Conservation (phyloP, 2,888 invertebrate genomes). For the Blastobasis adustella region DNA sequence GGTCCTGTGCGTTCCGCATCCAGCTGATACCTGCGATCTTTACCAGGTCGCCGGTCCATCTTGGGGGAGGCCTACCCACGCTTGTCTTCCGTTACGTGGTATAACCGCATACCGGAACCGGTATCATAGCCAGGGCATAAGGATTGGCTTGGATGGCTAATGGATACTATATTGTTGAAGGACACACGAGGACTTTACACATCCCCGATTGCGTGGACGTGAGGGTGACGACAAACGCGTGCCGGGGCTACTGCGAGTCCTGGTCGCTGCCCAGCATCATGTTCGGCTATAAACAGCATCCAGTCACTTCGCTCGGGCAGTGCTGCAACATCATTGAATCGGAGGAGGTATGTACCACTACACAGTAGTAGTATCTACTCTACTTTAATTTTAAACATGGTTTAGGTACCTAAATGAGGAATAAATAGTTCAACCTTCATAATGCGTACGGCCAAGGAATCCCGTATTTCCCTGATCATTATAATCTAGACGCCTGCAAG, state of each 20-base stretch:
- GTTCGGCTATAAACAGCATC: conserved; percentile 69
- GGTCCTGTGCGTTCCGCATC: too few species aligned
- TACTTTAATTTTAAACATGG: neutral
- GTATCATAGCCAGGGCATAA: too few species aligned
- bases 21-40: too few species aligned
- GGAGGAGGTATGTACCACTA: conserved; percentile 78
- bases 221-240: conserved; percentile 89
- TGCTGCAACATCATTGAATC: conserved; percentile 94
- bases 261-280: conserved; percentile 87
- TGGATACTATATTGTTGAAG: conserved; percentile 45
- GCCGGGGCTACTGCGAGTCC: conserved; percentile 90
- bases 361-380: neutral
- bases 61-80: too few species aligned
- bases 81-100: too few species aligned
- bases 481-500: neutral
- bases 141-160: too few species aligned
- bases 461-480: neutral
- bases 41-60: too few species aligned
- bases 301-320: conserved; percentile 87
- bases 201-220: conserved; percentile 91
- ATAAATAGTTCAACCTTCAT: neutral
- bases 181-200: conserved; percentile 85
- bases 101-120: too few species aligned
- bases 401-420: neutral
- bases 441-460: neutral